Base-by-base conservation (phyloP, 2,888 invertebrate species). In the Aphrophora alni region DNA sequence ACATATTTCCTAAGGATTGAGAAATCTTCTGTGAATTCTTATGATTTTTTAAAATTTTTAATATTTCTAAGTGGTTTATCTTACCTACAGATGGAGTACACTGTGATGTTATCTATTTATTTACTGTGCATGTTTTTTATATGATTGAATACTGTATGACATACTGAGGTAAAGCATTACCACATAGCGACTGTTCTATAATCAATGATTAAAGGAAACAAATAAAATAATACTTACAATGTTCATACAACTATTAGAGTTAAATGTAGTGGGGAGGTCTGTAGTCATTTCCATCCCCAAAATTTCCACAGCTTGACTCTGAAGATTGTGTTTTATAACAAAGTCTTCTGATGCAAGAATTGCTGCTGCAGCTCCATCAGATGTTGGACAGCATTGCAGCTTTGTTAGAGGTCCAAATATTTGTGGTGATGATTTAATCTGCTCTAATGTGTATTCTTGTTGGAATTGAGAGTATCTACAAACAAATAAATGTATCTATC, bases 311-410 rank as follows among this genome's bases (percentile, higher is more conserved):
- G 99, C 99, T 87, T 94, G 94, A 0, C 90, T 89, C 87, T 97
- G 94, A 17, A 99, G 90, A 7, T 94, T 94, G 86, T 97, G 94
- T 38, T 92, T 91, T 82, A 91, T 92, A 0, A 99, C 97, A 88
- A 98, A 99, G 17, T 93, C 93, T 89, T 99, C 98, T 12, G 95
- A 97, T 83, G 94, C 98, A 69, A 99, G 86, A 82, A 99, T 92
- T 0, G 95, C 98, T 27, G 98, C 98, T 27, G 97, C 99, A 0
- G 97, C 93, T n/a, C 99, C 99, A 89, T 99, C 98, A 73, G 98
- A 98, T 0, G 99, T 99, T 0, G 99, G 99, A 87, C 98, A 98
- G 88, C 99, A 99, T 88, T 98, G 98, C 14, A 99, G 90, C 88
- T 98, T 98, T 0, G 99, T 99, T 73, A 99, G 90, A 0, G 97